Base-by-base conservation (phyloP, 1,140 invertebrate species). In the Augochlora pura region DNA sequence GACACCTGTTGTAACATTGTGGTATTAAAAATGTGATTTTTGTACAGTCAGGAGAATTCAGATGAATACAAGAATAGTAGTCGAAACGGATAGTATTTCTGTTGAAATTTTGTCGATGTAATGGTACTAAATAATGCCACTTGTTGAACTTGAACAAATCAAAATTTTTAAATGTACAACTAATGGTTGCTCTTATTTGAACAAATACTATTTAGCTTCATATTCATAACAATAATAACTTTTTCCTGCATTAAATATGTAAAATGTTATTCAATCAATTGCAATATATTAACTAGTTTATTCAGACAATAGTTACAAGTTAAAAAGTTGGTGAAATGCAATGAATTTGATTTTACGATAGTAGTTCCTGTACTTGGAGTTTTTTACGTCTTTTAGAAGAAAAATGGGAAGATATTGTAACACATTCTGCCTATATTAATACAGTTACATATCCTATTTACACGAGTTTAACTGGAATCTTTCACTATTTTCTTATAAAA, bases 11-110 rank as follows among this genome's bases (percentile, higher is more conserved):
- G n/a, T 32, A 63, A 23, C 3, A 38, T 69, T 46, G 57, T 39
- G 25, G 46, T 70, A 63, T 32, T 52, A 60, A 32, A 64, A 77
- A 23, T 77, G 75, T 62, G 49, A 64, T 77, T 59, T 73, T 73
- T n/a, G 27, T 10, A 74, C 59, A 66, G 32, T 66, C 39, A 79
- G 14, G 42, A 49, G 49, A 60, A 57, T 25, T 79, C 57, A 42
- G 21, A 66, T n/a, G 10, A 27, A 65, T 60, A 60, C 27, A 49
- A 49, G 1, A 65, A 66, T 23, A 46, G 2, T 27, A 38, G 64
- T 66, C 21, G 46, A 21, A 78, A 74, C 12, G 59, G 25, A 68
- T 42, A 77, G 59, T 25, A 64, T 27, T 60, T 72, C 54, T 63
- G 46, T 54, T n/a, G 12, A 16, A 39, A 25, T 16, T 63, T 70